A percentile compares a stretch with the other conserved stretches of the same genome.
phyloP scores from a whole-genome alignment of 2,888 invertebrate species.

The Athalia rosae region DNA sequence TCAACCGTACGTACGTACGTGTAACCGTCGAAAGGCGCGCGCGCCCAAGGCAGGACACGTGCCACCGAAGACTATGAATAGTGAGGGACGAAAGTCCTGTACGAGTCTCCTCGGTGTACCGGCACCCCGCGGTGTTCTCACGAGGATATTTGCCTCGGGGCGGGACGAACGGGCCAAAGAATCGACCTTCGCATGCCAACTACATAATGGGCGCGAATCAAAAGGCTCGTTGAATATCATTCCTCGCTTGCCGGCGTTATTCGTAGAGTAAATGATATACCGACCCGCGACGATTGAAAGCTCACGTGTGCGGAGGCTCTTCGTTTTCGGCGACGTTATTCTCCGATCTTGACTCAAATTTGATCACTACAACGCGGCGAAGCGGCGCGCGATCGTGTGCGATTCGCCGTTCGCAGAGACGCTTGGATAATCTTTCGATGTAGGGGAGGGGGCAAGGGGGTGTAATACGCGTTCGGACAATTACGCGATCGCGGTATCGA shows the following conservation, averaged over 20 bases:
- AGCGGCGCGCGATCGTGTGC: too few relatives aligned
- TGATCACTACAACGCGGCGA: too few relatives aligned
- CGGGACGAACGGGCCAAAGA: constrained; percentile 35
- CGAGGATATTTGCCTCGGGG: constrained; percentile 41
- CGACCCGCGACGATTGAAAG: background rate
- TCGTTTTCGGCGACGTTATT: background rate
- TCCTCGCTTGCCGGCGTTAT: background rate
- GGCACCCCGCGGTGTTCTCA: constrained; percentile 42
- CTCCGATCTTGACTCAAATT: too few relatives aligned
- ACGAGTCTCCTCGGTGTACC: constrained; percentile 66
- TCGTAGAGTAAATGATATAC: background rate
- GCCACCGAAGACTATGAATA: constrained; percentile 67
- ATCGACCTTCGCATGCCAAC: constrained; percentile 33
- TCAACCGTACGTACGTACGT: background rate
- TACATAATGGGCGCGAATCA: constrained; percentile 18
- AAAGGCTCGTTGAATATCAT: background rate
- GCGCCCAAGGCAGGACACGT: constrained; percentile 60
- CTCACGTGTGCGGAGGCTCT: background rate
- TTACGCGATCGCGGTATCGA: background rate
- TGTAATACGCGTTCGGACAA: too few relatives aligned
- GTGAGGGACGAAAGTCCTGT: constrained; percentile 61
- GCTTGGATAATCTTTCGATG: too few relatives aligned
- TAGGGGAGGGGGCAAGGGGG: too few relatives aligned
- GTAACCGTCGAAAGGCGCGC: constrained; percentile 16
- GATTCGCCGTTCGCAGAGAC: too few relatives aligned